Evolutionary conservation across 2,888 invertebrate genomes (phyloP).

Genomic region (Fragum sueziense): DNA sequence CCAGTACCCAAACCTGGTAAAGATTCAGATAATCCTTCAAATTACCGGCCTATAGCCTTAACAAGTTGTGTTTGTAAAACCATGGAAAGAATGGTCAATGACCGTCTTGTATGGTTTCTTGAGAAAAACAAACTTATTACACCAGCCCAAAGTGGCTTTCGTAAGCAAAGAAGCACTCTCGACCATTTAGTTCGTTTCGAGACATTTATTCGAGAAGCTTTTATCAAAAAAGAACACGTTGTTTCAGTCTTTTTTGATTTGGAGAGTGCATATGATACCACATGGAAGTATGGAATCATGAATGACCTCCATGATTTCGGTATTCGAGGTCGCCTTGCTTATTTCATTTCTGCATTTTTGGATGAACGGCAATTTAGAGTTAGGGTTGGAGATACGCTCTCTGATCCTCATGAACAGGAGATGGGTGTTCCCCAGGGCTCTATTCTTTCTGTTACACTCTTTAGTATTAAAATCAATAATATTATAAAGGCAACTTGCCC

Average conservation of each 20-base stretch:
- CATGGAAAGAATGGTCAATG: conserved; percentile 66
- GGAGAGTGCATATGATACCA: conserved; percentile 40
- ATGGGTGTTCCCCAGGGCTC: conserved; percentile 30
- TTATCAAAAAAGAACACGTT: conserved; percentile 57
- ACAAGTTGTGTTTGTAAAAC: conserved; percentile 69
- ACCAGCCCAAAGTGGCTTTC: conserved; percentile 52
- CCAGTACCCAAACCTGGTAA: conserved; percentile 59
- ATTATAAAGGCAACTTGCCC: conserved; percentile 8
- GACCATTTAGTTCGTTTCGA: conserved; percentile 57
- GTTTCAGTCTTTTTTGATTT: conserved; percentile 57
- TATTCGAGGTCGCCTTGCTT: conserved; percentile 19
- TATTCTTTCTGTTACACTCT: conserved; percentile 19
- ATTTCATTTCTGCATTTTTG: conserved; percentile 25
- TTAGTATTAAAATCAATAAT: conserved; percentile 30
- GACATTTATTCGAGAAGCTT: conserved; percentile 56
- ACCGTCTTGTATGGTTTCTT: conserved; percentile 61
- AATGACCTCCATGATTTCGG: conserved; percentile 37
- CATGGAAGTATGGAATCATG: conserved; percentile 44
- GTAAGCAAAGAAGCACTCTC: conserved; percentile 39
- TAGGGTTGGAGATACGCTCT: conserved; percentile 23
- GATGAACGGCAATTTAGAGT: conserved; percentile 29
- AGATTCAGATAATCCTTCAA: conserved; percentile 49
- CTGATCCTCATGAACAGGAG: conserved; percentile 24
- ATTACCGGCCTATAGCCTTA: conserved; percentile 70
- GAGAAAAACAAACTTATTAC: conserved; percentile 55